Evolutionary conservation across 2,888 invertebrate species (phyloP).

Genomic region (Ecliptopera silaceata): DNA sequence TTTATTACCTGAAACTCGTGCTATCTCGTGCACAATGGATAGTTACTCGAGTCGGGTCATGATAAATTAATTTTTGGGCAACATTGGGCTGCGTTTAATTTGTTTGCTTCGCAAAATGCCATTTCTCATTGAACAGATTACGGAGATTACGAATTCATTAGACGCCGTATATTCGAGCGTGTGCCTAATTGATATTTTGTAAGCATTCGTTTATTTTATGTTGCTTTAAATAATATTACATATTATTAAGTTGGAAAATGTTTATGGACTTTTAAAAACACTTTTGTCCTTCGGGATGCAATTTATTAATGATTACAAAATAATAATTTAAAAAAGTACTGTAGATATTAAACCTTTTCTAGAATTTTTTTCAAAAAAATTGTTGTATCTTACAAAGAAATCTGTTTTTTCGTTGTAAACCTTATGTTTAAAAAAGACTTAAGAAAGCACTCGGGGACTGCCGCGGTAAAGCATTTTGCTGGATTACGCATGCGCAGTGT

Average conservation of each 20-base stretch:
- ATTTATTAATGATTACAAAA: too few relatives aligned
- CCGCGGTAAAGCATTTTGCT: too few relatives aligned
- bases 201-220: slow-evolving; percentile 46
- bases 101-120: slow-evolving; percentile 77
- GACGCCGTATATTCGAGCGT: slow-evolving; percentile 67
- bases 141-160: slow-evolving; percentile 81
- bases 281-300: too few relatives aligned
- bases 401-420: too few relatives aligned
- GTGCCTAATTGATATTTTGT: slow-evolving; percentile 75
- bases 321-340: neutral
- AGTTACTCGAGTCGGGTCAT: slow-evolving; percentile 62
- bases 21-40: slow-evolving; percentile 48
- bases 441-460: too few relatives aligned
- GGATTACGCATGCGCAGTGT: too few relatives aligned
- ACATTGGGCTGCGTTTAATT: slow-evolving; percentile 64
- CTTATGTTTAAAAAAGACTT: too few relatives aligned
- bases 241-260: too few relatives aligned
- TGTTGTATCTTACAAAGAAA: too few relatives aligned
- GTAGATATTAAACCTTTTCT: neutral
- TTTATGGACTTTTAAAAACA: too few relatives aligned
- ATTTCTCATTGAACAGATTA: slow-evolving; percentile 82
- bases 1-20: neutral
- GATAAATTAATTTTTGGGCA: slow-evolving; percentile 82
- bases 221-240: too few relatives aligned
- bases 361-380: too few relatives aligned